Conservation (phyloP, 2,113 vertebrate species). For the Callocephalon fimbriatum region DNA sequence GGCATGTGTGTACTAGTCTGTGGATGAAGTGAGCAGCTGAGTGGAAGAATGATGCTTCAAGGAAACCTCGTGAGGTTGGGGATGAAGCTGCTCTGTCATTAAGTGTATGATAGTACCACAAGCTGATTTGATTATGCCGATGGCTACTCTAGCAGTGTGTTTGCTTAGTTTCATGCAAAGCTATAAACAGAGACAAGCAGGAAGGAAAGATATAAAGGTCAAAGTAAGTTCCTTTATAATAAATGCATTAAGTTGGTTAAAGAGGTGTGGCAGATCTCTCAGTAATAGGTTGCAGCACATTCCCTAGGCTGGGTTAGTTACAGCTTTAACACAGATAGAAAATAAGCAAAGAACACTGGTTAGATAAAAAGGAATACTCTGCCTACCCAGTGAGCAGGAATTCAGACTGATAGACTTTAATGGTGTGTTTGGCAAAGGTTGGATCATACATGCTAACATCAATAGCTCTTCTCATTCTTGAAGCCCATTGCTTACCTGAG, state of each 20-base stretch:
- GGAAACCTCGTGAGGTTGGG: not conserved
- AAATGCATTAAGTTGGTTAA: not conserved
- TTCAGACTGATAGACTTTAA: not conserved
- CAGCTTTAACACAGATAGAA: not conserved
- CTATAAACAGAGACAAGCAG: not conserved
- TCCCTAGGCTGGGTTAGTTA: not conserved
- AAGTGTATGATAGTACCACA: not conserved
- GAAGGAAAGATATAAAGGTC: not conserved
- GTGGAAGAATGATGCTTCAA: not conserved
- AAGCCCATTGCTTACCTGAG: not conserved
- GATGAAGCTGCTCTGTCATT: not conserved
- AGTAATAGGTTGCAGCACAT: not conserved
- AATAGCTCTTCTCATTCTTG: not conserved
- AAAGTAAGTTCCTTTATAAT: not conserved
- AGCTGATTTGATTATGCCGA: not conserved
- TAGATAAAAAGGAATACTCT: not conserved
- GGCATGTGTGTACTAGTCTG: not conserved
- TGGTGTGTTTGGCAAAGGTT: not conserved
- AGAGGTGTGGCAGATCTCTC: not conserved
- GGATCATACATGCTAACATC: not conserved
- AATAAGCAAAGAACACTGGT: not conserved
- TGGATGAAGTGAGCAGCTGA: not conserved
- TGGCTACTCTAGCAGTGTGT: not conserved
- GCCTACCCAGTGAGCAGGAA: not conserved
- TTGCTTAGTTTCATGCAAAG: not conserved